A percentile compares a stretch with the other conserved stretches of the same genome.
Conservation (phyloP, 2,797 vertebrate genomes). For the Parambassis ranga region DNA sequence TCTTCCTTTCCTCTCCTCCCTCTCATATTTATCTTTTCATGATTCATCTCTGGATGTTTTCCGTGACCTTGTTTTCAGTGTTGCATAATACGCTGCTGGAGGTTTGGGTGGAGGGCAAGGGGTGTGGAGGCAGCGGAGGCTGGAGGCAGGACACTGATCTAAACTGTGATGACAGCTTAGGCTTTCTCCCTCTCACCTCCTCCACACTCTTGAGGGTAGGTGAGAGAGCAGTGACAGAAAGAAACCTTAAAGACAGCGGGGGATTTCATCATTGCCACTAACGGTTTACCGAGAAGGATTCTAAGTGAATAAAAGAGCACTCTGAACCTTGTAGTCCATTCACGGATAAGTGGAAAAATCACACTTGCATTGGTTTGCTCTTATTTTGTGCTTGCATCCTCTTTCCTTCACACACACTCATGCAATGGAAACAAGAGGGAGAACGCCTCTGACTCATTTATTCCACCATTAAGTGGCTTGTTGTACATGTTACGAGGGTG, state of each 20-base stretch:
- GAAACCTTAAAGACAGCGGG: slow-evolving; percentile 49
- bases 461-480: slow-evolving; percentile 53
- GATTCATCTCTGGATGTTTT: slow-evolving; percentile 54
- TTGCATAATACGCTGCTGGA: slow-evolving; percentile 63
- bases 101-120: slow-evolving; percentile 57
- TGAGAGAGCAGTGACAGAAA: slow-evolving; percentile 50
- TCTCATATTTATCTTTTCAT: slow-evolving; percentile 30
- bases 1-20: slow-evolving; percentile 11
- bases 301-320: slow-evolving; percentile 41
- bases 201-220: slow-evolving; percentile 52
- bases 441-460: slow-evolving; percentile 57
- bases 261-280: slow-evolving; percentile 42
- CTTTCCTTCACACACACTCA: background rate
- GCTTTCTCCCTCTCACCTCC: slow-evolving; percentile 70
- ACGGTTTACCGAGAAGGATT: slow-evolving; percentile 23
- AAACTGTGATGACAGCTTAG: slow-evolving; percentile 72
- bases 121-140: slow-evolving; percentile 32
- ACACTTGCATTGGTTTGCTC: slow-evolving; percentile 34
- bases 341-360: slow-evolving; percentile 35
- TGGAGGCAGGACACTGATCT: slow-evolving; percentile 65
- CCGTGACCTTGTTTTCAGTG: slow-evolving; percentile 57
- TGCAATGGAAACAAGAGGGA: slow-evolving; percentile 11
- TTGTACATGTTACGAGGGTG: slow-evolving; percentile 47
- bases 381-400: slow-evolving; percentile 16
- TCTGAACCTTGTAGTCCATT: slow-evolving; percentile 41